Percentiles rank a stretch among this genome's conserved stretches.
These are phyloP conservation scores for Calameuta filiformis DNA, from an alignment of 2,888 invertebrate genomes.

Conservation along the genomic window DNA sequence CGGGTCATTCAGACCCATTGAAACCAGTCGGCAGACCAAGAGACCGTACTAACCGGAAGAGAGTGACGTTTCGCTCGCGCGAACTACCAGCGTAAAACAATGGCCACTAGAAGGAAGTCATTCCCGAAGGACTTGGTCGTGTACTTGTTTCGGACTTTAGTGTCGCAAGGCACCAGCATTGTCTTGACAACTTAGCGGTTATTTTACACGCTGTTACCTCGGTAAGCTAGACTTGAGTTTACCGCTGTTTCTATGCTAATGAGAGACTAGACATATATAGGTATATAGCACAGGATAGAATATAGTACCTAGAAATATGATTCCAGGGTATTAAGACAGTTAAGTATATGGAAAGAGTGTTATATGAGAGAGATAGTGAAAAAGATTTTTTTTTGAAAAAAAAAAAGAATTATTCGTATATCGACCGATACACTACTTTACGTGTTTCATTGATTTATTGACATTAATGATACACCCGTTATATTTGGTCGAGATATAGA, in stretches of 20 bases:
- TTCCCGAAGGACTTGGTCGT: conserved; percentile 50
- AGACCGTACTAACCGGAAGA: conserved; percentile 30
- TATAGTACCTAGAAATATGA: not conserved
- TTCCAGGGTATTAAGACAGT: not conserved
- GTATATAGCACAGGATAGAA: not conserved
- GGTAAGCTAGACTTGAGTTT: conserved; percentile 63
- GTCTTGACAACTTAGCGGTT: conserved; percentile 66
- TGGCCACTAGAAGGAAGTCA: conserved; percentile 52
- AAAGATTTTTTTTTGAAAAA: not conserved
- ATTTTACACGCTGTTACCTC: conserved; percentile 67
- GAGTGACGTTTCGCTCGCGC: conserved; percentile 40
- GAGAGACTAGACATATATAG: conserved; percentile 38
- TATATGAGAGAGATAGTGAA: not conserved
- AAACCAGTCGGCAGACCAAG: not conserved
- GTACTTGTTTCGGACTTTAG: conserved; percentile 36
- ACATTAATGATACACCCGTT: not conserved
- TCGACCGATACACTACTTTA: not conserved
- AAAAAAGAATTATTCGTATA: not conserved
- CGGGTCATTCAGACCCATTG: not conserved
- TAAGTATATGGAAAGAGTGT: not conserved
- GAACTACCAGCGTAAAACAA: conserved; percentile 37
- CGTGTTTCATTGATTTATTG: not conserved
- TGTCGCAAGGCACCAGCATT: conserved; percentile 43
- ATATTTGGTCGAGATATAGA: not conserved
- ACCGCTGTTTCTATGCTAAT: conserved; percentile 66